These are phyloP conservation scores for Polymixis flavicincta DNA, from an alignment of 2,888 invertebrate genomes.

Conservation along the genomic window DNA sequence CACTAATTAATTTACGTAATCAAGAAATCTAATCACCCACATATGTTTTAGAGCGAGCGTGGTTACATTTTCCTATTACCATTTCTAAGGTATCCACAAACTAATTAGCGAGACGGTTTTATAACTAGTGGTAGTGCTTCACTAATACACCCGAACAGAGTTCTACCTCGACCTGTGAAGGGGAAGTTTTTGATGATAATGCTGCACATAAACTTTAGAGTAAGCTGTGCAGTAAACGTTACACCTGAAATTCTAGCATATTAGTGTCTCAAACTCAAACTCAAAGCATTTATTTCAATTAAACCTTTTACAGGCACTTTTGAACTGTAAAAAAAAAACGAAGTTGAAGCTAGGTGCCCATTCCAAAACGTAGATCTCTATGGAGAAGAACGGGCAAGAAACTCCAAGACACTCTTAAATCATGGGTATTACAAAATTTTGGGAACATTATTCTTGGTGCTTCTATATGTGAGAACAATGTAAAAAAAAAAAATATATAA, in stretches of 20 bases:
- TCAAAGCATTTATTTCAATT: too few species aligned
- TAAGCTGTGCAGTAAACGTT: neutral
- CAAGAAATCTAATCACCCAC: slow-evolving; percentile 34
- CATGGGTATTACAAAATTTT: too few species aligned
- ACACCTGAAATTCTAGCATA: neutral
- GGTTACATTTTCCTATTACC: slow-evolving; percentile 27
- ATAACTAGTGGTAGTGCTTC: slow-evolving; percentile 8
- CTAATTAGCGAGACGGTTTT: slow-evolving; percentile 21
- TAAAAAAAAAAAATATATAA: too few species aligned
- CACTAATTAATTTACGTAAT: slow-evolving; percentile 46
- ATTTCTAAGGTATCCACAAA: slow-evolving; percentile 44
- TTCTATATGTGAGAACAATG: too few species aligned
- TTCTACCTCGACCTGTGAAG: neutral
- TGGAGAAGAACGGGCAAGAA: too few species aligned
- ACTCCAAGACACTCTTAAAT: too few species aligned
- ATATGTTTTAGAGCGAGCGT: slow-evolving; percentile 21
- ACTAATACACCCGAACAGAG: slow-evolving; percentile 7
- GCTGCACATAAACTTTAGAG: neutral
- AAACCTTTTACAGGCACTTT: too few species aligned
- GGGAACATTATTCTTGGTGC: too few species aligned
- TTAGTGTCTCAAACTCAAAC: too few species aligned
- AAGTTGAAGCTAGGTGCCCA: too few species aligned
- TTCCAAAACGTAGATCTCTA: too few species aligned
- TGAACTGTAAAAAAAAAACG: too few species aligned
- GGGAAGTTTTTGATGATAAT: neutral